These are phyloP conservation scores for Lanistes nyassanus DNA, from an alignment of 1,140 invertebrate genomes.

Conservation along the genomic window DNA sequence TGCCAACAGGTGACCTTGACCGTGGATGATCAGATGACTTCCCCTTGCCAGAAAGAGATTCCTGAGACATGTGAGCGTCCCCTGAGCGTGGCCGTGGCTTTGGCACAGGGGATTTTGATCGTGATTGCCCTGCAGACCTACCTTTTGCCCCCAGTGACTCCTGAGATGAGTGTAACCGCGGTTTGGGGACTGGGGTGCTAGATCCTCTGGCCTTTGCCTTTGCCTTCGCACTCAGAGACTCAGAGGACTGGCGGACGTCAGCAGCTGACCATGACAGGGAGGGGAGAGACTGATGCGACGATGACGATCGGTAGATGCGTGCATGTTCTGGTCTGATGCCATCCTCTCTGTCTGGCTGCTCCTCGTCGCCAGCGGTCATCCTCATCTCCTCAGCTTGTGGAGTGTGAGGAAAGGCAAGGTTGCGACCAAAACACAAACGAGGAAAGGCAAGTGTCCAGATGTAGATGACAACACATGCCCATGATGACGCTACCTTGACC, in stretches of 20 bases:
- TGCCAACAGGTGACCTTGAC: no score
- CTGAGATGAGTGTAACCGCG: no score
- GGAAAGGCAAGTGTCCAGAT: constrained; percentile 84
- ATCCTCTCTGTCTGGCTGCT: constrained; percentile 27
- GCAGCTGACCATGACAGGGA: background rate
- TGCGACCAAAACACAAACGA: constrained; percentile 84
- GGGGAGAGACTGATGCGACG: background rate
- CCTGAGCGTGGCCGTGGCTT: no score
- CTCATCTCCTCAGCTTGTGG: constrained; percentile 1
- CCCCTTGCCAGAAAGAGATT: no score
- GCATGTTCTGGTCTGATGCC: constrained; percentile 14
- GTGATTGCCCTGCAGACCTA: no score
- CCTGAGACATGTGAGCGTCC: no score
- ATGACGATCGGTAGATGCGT: constrained; percentile 7
- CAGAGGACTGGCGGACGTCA: constrained; percentile 2
- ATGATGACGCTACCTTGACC: constrained; percentile 97
- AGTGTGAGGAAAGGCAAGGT: constrained; percentile 73
- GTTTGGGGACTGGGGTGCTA: no score
- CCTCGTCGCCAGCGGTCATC: constrained; percentile 20
- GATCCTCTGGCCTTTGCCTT: no score
- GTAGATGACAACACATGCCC: constrained; percentile 92
- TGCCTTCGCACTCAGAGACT: background rate
- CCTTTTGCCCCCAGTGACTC: no score
- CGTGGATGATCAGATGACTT: no score
- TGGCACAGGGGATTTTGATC: no score